Evolutionary conservation across 1,140 invertebrate species (phyloP), one percentile per base, ranked within the genome.

Genomic region (Hylaeus anthracinus): DNA sequence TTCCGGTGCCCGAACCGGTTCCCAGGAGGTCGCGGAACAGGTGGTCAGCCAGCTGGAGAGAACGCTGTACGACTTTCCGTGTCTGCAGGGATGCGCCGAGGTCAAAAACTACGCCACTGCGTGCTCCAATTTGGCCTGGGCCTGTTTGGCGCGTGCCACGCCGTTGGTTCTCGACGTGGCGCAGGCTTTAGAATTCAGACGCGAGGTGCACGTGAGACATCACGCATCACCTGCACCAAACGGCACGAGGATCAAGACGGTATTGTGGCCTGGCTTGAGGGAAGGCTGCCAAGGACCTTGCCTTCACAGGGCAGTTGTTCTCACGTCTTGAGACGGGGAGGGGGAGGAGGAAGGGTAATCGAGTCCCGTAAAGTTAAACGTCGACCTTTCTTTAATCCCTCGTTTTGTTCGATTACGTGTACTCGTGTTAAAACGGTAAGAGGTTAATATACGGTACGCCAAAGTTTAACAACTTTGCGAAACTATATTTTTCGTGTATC

Each of bases 21-120:
- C 83, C 37, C 84, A 77, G 1, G 88, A 91, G 74, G 91, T 92
- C 53, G 88, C 88, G 58, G 84, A 90, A 72, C 91, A 90, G 70
- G 90, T 92, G 74, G 82, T 91, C 69, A 83, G 6, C 41, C 91
- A 91, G 63, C 73, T 92, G 53, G 85, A 90, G 65, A 89, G 88
- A 45, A 97, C 96, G 2, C 91, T 97, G 26, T 96, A 96, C 88
- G 96, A 97, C 90, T 97, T 97, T 90, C 96, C 96, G 5, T 95
- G 95, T 88, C 92, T 97, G 10, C 95, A 95, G 88, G 89, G 91
- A 12, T 96, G 96, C 87, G 85, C 93, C 37, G 95, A 95, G 63
- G 92, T 97, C 12, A 90, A 94, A 63, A 94, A 94, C 60, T 97
- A 96, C 88, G 94, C 96, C 5, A 88, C 94, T 63, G 94, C 95